These are phyloP conservation scores for Ditylenchus dipsaci DNA, from an alignment of 1,140 invertebrate genomes.

Conservation along the genomic window DNA sequence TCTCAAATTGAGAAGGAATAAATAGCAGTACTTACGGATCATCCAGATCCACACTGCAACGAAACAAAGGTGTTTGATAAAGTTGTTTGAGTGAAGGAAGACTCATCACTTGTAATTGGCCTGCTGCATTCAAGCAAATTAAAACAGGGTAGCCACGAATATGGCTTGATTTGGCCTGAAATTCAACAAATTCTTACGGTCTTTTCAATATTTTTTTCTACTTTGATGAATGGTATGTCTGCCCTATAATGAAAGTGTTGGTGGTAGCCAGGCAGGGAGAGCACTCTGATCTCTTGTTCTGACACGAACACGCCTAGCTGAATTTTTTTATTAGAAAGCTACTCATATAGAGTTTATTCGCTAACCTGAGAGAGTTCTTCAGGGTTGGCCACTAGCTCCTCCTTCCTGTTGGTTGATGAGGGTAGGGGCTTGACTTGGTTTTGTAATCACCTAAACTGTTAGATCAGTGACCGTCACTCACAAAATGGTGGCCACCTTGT, in stretches of 20 bases:
- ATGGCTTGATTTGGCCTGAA: conserved; percentile 43
- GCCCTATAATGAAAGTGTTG: conserved; percentile 42
- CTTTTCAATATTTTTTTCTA: conserved; percentile 14
- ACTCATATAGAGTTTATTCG: not conserved
- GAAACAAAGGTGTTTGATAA: conserved; percentile 37
- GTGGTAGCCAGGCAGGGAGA: conserved; percentile 47
- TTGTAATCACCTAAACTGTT: conserved; percentile 44
- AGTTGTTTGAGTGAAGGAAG: conserved; percentile 47
- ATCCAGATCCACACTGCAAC: conserved; percentile 54
- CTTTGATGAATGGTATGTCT: conserved; percentile 52
- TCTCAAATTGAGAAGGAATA: too few species aligned
- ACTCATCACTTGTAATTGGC: conserved; percentile 48
- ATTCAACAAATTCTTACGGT: not conserved
- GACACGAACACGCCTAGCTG: conserved; percentile 51
- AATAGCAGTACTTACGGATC: conserved; percentile 47
- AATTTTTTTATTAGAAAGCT: not conserved
- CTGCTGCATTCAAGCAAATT: conserved; percentile 47
- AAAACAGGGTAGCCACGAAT: conserved; percentile 53
- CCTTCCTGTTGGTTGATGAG: conserved; percentile 19
- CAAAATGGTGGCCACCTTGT: conserved; percentile 19
- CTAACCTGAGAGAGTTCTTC: conserved; percentile 43
- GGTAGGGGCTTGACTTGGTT: conserved; percentile 48
- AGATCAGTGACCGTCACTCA: too few species aligned
- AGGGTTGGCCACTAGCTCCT: conserved; percentile 3
- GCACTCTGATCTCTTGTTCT: conserved; percentile 49